Evolutionary conservation across 2,797 vertebrate species (phyloP), one percentile per base, ranked within the genome.

Genomic region (Chlorospingus semifuscus): DNA sequence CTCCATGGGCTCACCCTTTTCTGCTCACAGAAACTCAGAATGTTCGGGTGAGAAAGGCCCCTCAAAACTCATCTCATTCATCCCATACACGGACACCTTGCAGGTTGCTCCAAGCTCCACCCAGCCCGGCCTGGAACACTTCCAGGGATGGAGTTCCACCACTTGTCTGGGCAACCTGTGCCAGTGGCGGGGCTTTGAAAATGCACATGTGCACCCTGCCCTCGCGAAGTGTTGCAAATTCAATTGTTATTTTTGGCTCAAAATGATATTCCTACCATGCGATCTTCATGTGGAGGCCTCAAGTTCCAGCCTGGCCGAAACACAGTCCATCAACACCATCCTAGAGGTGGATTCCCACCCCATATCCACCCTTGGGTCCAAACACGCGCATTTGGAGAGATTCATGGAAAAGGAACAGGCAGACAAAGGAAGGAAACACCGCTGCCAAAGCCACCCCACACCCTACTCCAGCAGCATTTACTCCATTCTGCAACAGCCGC

Each of bases 141-240:
- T 21, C 72, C 66, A 53, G 52, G 65, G 80, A 66, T 52, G 66
- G 9, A 39, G 34, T 39, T 27, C 65, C 19, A 47, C 34, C 37
- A 15, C 39, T 13, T 29, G 19, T 36, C 39, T 10, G 22, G 34
- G 20, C 39, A 52, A 15, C 27, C n/a, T 29, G 52, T 29, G 36
- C 21, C 59, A 27, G 44, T 4, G 49, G 30, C 1, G 1, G 18
- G 21, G 68, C 64, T 87, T 47, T 11, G 0, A n/a, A 84, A 91
- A 56, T 0, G 5, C 39, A 12, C 2, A 0, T 3, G 68, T 1
- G 11, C 68, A 7, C 12, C 49, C 49, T 8, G 39, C 19, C 52
- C 52, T 37, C 49, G 0, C 0, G 1, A 34, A 56, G 3, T 1
- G 8, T 0, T 16, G 71, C 32, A 37, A 44, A 52, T 7, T 19